Base-by-base conservation (phyloP, 2,113 vertebrate genomes). In the Pollimyrus isidori region DNA sequence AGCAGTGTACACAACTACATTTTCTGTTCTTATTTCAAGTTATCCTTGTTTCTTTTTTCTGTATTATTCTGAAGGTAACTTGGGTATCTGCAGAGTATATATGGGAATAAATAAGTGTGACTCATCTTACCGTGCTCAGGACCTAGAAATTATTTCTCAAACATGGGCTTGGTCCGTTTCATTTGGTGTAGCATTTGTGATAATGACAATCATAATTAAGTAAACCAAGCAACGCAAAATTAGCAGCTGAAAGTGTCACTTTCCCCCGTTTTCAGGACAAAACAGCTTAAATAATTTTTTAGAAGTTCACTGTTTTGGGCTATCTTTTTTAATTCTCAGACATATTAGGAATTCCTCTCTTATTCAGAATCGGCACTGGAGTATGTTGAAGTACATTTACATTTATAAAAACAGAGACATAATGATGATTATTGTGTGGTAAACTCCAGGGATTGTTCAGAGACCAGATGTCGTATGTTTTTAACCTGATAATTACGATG, bases 401-500 rank as follows among this genome's bases (percentile, higher is more conserved):
- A 80, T 17, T 30, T 35, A 39, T 35, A 39, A 17, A 76, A 17
- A 13, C 35, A 39, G 30, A 58, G 21, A 58, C 9, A 3, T 69
- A 69, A 69, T 69, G 62, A 69, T 30, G 3, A 69, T 30, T 69
- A 69, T 69, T 69, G 26, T 30, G 13, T n/a, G 3, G 10, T 69
- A 69, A 69, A 69, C 62, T 11, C 62, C 23, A 48, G 30, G 17
- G 76, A 52, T 17, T 89, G 83, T 76, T 86, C n/a, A 7, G 42
- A 7, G 88, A 73, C 85, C 91, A 90, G 90, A 92, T 91, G 88
- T 88, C 87, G 90, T 89, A 91, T 92, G 87, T 89, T 92, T 92
- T 93, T 92, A 95, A 94, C 93, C 93, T 92, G 92, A 88, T 90
- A 91, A 90, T 89, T 92, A 90, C 94, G 92, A 86, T 94, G 93